Evolutionary conservation across 1,140 invertebrate genomes (phyloP).

Genomic region (Bacillus rossius): DNA sequence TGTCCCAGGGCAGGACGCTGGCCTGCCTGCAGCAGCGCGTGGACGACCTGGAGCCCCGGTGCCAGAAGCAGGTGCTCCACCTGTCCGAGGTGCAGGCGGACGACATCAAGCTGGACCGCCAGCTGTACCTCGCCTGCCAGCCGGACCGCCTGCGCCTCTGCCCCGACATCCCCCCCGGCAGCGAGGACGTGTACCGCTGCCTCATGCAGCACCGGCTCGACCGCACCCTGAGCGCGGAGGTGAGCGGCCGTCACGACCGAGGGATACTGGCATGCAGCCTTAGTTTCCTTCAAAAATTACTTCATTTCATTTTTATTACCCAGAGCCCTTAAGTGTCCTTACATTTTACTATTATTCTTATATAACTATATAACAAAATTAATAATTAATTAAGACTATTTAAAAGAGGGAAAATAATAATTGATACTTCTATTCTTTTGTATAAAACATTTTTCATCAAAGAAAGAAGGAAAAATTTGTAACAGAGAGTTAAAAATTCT

Average conservation of each 20-base stretch:
- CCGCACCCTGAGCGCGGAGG: constrained; percentile 50
- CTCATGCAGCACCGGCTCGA: constrained; percentile 82
- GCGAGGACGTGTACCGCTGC: constrained; percentile 89
- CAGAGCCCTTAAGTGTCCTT: too few relatives aligned
- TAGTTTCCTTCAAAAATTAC: too few relatives aligned
- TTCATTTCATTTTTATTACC: too few relatives aligned
- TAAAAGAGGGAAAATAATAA: too few relatives aligned
- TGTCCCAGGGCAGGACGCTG: constrained; percentile 80
- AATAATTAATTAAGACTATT: too few relatives aligned
- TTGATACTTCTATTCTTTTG: too few relatives aligned
- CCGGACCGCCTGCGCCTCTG: constrained; percentile 74
- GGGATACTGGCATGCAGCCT: too few relatives aligned
- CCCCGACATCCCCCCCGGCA: constrained; percentile 57
- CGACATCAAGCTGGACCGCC: constrained; percentile 85
- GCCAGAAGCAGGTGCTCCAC: constrained; percentile 71
- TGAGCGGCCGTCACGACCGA: constrained; percentile 32
- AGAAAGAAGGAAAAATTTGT: too few relatives aligned
- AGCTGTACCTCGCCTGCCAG: constrained; percentile 85
- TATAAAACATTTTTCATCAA: too few relatives aligned
- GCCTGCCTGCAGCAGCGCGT: constrained; percentile 72
- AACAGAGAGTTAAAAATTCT: too few relatives aligned
- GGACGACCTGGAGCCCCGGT: constrained; percentile 52
- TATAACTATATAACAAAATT: too few relatives aligned
- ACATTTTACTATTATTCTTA: too few relatives aligned
- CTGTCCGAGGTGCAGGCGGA: constrained; percentile 88